These are phyloP conservation scores for Chymomyza fuscimana DNA, from an alignment of 2,888 invertebrate species.

Conservation along the genomic window DNA sequence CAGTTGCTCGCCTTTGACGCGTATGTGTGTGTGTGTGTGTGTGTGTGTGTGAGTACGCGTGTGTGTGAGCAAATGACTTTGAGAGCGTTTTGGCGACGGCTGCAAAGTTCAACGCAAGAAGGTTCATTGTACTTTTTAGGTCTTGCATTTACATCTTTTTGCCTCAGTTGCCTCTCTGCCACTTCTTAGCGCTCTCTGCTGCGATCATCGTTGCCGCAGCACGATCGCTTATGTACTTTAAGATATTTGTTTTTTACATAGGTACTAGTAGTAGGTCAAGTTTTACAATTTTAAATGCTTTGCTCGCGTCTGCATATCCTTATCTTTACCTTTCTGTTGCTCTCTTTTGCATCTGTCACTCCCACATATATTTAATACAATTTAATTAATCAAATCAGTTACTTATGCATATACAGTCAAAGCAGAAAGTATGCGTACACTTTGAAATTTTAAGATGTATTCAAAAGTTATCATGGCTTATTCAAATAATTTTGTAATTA, in stretches of 20 bases:
- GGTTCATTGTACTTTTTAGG: conserved; percentile 68
- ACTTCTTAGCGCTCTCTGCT: not conserved
- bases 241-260: too few species aligned
- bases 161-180: not conserved
- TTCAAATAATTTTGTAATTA: too few species aligned
- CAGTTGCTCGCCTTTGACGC: not conserved
- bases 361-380: not conserved
- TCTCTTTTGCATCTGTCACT: not conserved
- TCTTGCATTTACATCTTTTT: conserved; percentile 5
- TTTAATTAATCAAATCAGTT: not conserved
- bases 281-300: not conserved
- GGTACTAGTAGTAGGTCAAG: not conserved
- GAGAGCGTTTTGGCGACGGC: not conserved
- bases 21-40: not conserved
- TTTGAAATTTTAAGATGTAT: too few species aligned
- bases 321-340: not conserved
- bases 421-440: too few species aligned
- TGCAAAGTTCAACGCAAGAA: conserved; percentile 30
- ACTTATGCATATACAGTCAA: too few species aligned
- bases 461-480: too few species aligned
- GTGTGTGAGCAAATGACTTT: conserved; percentile 1
- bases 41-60: not conserved
- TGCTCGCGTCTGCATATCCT: conserved; percentile 21
- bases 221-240: too few species aligned
- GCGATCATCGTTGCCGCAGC: too few species aligned